Evolutionary conservation across 1,140 invertebrate genomes (phyloP).

Genomic region (Sycobia sp.): DNA sequence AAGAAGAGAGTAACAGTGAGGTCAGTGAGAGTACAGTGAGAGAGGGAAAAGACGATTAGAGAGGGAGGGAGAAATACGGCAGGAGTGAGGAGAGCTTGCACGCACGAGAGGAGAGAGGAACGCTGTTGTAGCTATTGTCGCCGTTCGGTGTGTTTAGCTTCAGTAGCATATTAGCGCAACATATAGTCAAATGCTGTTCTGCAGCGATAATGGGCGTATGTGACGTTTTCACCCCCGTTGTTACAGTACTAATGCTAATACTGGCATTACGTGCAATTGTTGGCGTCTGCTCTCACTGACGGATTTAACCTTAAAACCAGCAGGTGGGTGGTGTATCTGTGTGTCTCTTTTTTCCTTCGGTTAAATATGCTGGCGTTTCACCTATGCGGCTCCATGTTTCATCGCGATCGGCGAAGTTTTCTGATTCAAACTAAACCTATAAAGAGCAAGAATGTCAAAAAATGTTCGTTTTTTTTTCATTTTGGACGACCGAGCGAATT

Average conservation of each 20-base stretch:
- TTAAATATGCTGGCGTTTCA: too few relatives aligned
- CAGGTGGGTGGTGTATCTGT: conserved; percentile 20
- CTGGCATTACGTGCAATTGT: neutral
- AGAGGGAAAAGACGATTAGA: neutral
- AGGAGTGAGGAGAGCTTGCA: neutral
- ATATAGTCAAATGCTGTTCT: neutral
- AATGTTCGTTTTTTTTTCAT: too few relatives aligned
- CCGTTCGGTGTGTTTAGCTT: too few relatives aligned
- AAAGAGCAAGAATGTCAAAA: too few relatives aligned
- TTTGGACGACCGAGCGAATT: too few relatives aligned
- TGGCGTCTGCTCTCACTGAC: neutral
- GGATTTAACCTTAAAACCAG: conserved; percentile 14
- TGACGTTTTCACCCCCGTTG: neutral
- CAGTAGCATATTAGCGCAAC: too few relatives aligned
- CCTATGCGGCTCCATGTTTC: too few relatives aligned
- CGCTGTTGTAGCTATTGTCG: too few relatives aligned
- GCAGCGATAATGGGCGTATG: conserved; percentile 12
- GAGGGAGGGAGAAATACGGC: neutral
- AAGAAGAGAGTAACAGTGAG: conserved; percentile 4
- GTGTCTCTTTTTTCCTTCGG: too few relatives aligned
- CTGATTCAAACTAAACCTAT: too few relatives aligned
- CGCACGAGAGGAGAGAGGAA: too few relatives aligned
- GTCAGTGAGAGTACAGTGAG: neutral
- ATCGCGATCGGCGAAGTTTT: too few relatives aligned
- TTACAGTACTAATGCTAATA: neutral